Evolutionary conservation across 2,888 invertebrate species (phyloP).

Genomic region (Elgonia sp.): DNA sequence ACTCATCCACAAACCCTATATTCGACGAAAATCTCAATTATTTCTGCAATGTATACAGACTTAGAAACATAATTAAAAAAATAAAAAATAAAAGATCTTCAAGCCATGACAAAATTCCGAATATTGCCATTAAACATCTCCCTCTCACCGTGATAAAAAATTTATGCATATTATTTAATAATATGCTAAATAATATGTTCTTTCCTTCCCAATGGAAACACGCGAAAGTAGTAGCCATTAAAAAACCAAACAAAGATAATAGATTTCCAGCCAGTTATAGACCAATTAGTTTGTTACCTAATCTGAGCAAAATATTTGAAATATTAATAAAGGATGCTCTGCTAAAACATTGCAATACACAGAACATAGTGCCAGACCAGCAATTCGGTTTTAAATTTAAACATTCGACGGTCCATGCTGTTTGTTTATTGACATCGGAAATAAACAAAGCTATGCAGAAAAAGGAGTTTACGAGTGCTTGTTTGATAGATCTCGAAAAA

Average conservation of each 20-base stretch:
- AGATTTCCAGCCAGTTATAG: background rate
- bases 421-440: no score
- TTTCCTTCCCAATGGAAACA: constrained; percentile 3
- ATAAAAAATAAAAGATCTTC: no score
- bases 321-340: background rate
- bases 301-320: constrained; percentile 6
- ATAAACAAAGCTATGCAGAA: no score
- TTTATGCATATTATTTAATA: constrained; percentile 14
- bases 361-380: background rate
- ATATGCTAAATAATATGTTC: constrained; percentile 7
- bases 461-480: no score
- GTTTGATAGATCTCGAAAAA: no score
- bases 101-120: no score
- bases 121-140: no score
- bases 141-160: no score
- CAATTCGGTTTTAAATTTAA: constrained; percentile 2
- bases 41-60: no score
- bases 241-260: background rate
- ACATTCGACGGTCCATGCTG: background rate
- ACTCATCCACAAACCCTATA: no score
- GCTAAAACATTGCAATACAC: background rate
- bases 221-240: constrained; percentile 35
- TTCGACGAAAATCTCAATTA: no score
- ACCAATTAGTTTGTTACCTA: constrained; percentile 7
- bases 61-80: no score